Evolutionary conservation across 2,797 vertebrate genomes (phyloP).

Genomic region (Rhyacichthys aspro): DNA sequence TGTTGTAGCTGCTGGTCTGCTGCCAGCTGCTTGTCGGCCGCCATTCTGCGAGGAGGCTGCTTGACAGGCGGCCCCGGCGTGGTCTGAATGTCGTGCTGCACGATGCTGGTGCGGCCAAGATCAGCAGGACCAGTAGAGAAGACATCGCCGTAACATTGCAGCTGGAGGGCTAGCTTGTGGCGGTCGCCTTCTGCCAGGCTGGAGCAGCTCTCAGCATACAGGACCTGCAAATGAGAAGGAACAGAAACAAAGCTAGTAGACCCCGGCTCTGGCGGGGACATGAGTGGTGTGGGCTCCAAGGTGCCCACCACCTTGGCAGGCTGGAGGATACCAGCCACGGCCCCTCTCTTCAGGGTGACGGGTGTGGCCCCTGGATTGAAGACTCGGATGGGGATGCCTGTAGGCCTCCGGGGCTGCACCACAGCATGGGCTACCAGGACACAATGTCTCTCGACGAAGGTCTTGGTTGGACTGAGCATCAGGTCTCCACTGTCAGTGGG

Average conservation of each 20-base stretch:
- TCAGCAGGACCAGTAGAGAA: slow-evolving; percentile 32
- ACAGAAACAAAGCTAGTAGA: neutral
- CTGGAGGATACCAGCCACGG: slow-evolving; percentile 20
- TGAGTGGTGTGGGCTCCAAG: neutral
- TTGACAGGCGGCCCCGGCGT: slow-evolving; percentile 21
- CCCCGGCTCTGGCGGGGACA: neutral
- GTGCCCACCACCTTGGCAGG: neutral
- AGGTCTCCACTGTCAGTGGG: neutral
- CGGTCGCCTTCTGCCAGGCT: neutral
- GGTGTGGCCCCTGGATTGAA: slow-evolving; percentile 20
- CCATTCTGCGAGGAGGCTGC: slow-evolving; percentile 23
- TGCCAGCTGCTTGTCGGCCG: slow-evolving; percentile 15
- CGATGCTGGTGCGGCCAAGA: slow-evolving; percentile 16
- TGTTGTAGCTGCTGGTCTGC: slow-evolving; percentile 38
- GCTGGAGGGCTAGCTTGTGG: neutral
- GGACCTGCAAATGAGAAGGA: neutral
- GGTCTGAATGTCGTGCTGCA: too few species aligned
- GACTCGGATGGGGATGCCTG: slow-evolving; percentile 13
- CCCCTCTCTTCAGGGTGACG: slow-evolving; percentile 21
- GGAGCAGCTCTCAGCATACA: slow-evolving; percentile 19
- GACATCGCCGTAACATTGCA: slow-evolving; percentile 1
- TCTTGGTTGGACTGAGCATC: slow-evolving; percentile 19
- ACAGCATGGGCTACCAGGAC: neutral
- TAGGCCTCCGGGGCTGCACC: neutral
- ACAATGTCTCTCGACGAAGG: slow-evolving; percentile 10